These are phyloP conservation scores for Lophotis ruficrista DNA, from an alignment of 2,113 vertebrate species.

Conservation along the genomic window DNA sequence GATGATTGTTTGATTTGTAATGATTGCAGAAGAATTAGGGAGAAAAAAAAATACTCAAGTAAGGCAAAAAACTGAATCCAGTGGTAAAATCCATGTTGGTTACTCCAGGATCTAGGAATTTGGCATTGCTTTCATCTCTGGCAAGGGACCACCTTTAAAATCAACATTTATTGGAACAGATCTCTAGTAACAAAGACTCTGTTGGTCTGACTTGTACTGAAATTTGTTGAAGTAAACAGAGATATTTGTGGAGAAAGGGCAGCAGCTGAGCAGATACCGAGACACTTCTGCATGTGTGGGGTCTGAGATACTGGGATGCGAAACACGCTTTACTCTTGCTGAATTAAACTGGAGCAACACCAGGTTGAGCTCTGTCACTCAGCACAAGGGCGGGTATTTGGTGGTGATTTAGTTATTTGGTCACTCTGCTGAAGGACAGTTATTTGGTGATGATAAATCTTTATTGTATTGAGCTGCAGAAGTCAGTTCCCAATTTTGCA, in stretches of 20 bases:
- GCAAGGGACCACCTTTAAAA: background rate
- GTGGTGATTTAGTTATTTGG: background rate
- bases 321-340: background rate
- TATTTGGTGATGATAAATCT: background rate
- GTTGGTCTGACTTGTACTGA: background rate
- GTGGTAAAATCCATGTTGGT: background rate
- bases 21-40: background rate
- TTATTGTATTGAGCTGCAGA: background rate
- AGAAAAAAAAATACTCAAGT: background rate
- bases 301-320: background rate
- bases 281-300: background rate
- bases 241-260: background rate
- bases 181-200: background rate
- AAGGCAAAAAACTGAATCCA: background rate
- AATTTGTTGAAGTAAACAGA: background rate
- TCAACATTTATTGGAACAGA: background rate
- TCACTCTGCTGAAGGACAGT: background rate
- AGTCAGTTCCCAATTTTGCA: background rate
- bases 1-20: background rate
- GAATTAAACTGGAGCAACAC: background rate
- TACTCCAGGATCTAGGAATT: background rate
- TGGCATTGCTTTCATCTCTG: background rate
- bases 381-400: background rate
- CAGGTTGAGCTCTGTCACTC: background rate
- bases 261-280: background rate